A percentile compares a stretch with the other conserved stretches of the same genome.
Conservation (phyloP, 2,113 vertebrate species). For the Sylvietta virens region DNA sequence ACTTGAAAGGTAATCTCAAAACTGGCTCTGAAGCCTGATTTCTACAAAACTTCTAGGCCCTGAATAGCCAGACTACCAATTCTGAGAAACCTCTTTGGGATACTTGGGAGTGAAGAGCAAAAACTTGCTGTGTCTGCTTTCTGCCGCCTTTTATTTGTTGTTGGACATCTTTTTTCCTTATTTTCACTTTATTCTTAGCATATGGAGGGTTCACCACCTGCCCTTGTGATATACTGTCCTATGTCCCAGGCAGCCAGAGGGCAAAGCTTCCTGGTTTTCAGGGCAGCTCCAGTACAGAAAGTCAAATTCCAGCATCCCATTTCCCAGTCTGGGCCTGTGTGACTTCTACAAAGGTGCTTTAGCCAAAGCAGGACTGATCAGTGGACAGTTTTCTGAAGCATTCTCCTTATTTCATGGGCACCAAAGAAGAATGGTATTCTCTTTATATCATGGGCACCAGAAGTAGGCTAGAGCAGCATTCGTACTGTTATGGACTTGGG, state of each 20-base stretch:
- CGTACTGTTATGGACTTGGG: background rate
- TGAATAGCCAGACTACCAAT: background rate
- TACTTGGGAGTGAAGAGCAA: background rate
- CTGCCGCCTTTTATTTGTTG: background rate
- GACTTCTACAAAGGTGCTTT: background rate
- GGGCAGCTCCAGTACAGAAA: background rate
- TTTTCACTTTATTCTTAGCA: background rate
- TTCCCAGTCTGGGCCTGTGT: background rate
- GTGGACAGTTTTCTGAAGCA: background rate
- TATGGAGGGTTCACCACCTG: background rate
- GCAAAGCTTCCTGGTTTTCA: background rate
- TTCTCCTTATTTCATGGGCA: background rate
- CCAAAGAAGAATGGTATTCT: background rate
- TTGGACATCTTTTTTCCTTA: background rate
- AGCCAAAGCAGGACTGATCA: background rate
- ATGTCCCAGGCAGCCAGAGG: background rate
- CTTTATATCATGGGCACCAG: background rate
- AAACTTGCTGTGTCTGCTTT: background rate
- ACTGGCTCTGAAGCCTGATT: background rate
- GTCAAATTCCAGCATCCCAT: background rate
- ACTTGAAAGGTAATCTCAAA: background rate
- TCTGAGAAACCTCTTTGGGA: background rate
- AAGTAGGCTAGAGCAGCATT: background rate
- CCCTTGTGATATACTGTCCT: background rate
- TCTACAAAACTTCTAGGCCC: background rate